Evolutionary conservation across 2,888 invertebrate species (phyloP), one percentile per base, ranked within the genome.

Genomic region (Esperia sulphurella): DNA sequence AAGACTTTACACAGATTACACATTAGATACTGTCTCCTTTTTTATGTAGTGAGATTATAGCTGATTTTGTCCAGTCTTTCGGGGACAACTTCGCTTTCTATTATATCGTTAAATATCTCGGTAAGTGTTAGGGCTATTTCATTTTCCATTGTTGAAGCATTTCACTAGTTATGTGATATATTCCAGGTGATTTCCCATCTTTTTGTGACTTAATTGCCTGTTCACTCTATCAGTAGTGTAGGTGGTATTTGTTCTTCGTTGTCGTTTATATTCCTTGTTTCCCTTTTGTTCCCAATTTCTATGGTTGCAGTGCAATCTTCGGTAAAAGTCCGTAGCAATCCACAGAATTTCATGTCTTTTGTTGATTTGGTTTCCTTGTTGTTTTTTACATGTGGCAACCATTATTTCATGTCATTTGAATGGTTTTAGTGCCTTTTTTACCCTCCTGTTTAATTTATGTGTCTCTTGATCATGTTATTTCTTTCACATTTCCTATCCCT

Each of bases 151-250:
- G 37, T 39, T 55, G 53, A 28, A 62, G 40, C 21, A 61, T 28
- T 54, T 64, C 58, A 42, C 63, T 62, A 10, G 54, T 58, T 1
- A 64, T 42, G 12, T 33, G 42, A 50, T 66, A 59, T 0, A 55
- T 28, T 45, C 64, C 64, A 21, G 65, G 58, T 8, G 63, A 52
- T 44, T 65, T 66, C 28, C 55, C 58, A 29, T 38, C n/a, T 28
- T 63, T 61, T 52, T 63, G 62, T 28, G 59, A 56, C 7, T 50
- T 46, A 3, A 64, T 63, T 14, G 65, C 46, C 51, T 42, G 57
- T 45, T 48, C 38, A 13, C 61, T 68, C 57, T 46, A 50, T 52
- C 7, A 51, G 48, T 48, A 65, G 4, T 31, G 65, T 62, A 49
- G 9, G n/a, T 41, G 50, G 49, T 33, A 53, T 47, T 8, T 21